These are phyloP conservation scores for Matsumurasca onukii DNA, from an alignment of 1,140 invertebrate species.

Conservation along the genomic window DNA sequence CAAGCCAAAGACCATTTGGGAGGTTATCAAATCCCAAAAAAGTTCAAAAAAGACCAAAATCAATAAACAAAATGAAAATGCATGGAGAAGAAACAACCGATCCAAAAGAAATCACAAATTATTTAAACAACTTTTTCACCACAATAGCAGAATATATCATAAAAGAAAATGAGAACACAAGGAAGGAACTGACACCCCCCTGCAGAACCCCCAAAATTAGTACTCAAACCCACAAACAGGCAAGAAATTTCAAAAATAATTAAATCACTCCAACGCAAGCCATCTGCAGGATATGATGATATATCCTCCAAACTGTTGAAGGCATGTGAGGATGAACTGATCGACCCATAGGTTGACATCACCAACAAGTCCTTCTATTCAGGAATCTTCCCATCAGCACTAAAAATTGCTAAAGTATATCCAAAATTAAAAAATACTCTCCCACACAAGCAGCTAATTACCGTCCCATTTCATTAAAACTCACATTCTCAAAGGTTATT, in stretches of 20 bases:
- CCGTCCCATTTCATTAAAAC: neutral
- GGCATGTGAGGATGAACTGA: neutral
- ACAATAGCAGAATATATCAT: neutral
- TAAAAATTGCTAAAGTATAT: neutral
- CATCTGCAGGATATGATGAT: neutral
- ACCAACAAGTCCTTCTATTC: neutral
- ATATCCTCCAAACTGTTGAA: neutral
- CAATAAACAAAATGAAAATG: neutral
- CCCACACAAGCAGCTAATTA: neutral
- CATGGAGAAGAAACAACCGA: neutral
- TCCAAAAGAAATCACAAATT: neutral
- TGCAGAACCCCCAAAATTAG: neutral
- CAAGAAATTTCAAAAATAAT: neutral
- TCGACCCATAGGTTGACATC: neutral
- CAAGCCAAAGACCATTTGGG: neutral
- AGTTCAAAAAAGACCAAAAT: neutral
- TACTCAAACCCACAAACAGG: neutral
- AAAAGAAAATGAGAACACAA: neutral
- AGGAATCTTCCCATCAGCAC: neutral
- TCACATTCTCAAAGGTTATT: neutral
- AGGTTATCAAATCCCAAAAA: neutral
- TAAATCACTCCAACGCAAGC: neutral
- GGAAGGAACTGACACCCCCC: neutral
- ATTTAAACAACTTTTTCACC: neutral
- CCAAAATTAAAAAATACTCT: neutral